phyloP scores from a whole-genome alignment of 30 jellyfish, hydroid and myxozoan species.

The Aurelia aurita complex sp. Pacific region DNA sequence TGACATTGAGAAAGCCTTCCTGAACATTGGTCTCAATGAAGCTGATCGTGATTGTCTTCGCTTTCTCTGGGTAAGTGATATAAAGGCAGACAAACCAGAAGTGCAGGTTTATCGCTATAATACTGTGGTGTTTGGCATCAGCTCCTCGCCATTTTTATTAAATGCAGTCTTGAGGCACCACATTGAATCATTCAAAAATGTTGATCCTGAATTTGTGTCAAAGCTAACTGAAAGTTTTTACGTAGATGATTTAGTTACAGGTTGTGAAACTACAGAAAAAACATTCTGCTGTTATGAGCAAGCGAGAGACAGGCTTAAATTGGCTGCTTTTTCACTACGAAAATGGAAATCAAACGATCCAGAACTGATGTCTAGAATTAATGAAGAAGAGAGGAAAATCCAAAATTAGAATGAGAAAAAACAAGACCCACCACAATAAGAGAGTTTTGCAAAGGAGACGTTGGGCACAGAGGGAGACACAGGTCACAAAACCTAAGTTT shows the following conservation, averaged over 20 bases:
- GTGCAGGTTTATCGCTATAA: conserved; percentile 8
- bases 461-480: neutral
- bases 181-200: conserved; percentile 9
- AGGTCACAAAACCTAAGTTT: neutral
- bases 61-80: conserved; percentile 54
- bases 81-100: conserved; percentile 1
- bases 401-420: neutral
- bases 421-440: neutral
- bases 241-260: conserved; percentile 29
- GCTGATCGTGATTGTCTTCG: conserved; percentile 59
- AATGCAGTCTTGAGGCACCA: conserved; percentile 56
- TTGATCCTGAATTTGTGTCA: conserved; percentile 35
- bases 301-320: conserved; percentile 10
- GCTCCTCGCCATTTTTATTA: conserved; percentile 38
- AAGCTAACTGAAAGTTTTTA: conserved; percentile 16
- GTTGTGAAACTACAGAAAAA: conserved; percentile 3
- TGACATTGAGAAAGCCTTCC: conserved; percentile 38
- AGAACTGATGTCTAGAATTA: neutral
- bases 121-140: conserved; percentile 37
- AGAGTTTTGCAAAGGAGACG: conserved; percentile 5
- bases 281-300: conserved; percentile 9
- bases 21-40: conserved; percentile 31
- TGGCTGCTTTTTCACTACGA: conserved; percentile 28
- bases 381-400: neutral
- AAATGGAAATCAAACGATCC: conserved; percentile 42